These are phyloP conservation scores for Eubasilissa regina DNA, from an alignment of 1,140 invertebrate genomes.

Conservation along the genomic window DNA sequence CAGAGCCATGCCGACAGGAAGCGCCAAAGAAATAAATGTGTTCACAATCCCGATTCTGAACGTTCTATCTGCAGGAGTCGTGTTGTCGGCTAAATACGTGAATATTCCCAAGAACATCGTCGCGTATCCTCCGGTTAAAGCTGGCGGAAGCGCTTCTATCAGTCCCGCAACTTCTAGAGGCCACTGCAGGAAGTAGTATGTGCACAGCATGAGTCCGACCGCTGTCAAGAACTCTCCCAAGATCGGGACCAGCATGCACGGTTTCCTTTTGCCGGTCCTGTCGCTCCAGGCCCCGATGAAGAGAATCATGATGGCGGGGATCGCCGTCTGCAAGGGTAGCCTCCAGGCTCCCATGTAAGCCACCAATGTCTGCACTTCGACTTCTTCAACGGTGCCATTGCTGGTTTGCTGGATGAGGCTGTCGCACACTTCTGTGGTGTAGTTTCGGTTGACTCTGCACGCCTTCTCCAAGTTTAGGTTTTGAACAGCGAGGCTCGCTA, in stretches of 20 bases:
- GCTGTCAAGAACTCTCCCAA: constrained; percentile 66
- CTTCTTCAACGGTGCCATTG: constrained; percentile 70
- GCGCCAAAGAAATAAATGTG: constrained; percentile 84
- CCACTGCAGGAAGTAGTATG: constrained; percentile 77
- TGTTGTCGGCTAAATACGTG: constrained; percentile 91
- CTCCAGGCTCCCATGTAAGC: constrained; percentile 65
- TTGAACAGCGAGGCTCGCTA: constrained; percentile 79
- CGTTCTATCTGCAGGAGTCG: constrained; percentile 84
- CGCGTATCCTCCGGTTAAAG: constrained; percentile 87
- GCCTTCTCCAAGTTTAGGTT: constrained; percentile 85
- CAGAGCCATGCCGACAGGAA: constrained; percentile 84
- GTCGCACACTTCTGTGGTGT: constrained; percentile 77
- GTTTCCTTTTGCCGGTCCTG: constrained; percentile 69
- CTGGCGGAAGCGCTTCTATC: constrained; percentile 82
- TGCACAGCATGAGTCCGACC: constrained; percentile 73
- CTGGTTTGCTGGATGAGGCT: constrained; percentile 75
- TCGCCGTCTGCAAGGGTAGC: constrained; percentile 62
- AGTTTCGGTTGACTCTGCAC: constrained; percentile 80
- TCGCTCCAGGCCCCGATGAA: constrained; percentile 72
- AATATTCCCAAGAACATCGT: constrained; percentile 92
- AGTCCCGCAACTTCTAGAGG: constrained; percentile 80
- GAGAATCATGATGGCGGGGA: constrained; percentile 67
- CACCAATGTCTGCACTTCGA: constrained; percentile 62
- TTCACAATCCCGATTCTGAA: constrained; percentile 88
- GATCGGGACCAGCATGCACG: constrained; percentile 67